phyloP scores from a whole-genome alignment of 2,888 invertebrate genomes.

The Drosophila vallismaia region DNA sequence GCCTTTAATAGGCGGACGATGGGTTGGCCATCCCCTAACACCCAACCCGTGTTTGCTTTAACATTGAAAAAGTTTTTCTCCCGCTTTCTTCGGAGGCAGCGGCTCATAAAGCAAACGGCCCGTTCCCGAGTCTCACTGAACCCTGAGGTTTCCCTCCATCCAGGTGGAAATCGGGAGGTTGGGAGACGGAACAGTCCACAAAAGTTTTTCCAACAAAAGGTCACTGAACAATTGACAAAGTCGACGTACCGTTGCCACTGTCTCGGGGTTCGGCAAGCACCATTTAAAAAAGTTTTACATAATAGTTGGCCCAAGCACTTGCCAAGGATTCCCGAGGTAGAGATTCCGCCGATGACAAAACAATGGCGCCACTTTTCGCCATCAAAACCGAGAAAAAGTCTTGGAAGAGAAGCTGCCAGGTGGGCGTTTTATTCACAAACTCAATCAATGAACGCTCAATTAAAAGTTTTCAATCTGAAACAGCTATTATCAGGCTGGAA shows the following conservation, averaged over 20 bases:
- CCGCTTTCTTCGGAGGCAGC: constrained; percentile 29
- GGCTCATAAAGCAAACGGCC: constrained; percentile 37
- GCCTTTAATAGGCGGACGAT: constrained; percentile 44
- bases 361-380: constrained; percentile 2
- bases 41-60: constrained; percentile 58
- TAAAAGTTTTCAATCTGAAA: constrained; percentile 25
- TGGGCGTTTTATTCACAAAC: constrained; percentile 12
- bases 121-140: constrained; percentile 14
- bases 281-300: constrained; percentile 61
- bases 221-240: constrained; percentile 66
- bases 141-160: constrained; percentile 18
- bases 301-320: constrained; percentile 54
- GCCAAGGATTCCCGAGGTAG: constrained; percentile 37
- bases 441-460: constrained; percentile 40
- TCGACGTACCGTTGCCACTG: constrained; percentile 31
- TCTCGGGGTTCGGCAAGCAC: constrained; percentile 40
- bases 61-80: constrained; percentile 65
- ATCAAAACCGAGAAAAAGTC: background rate
- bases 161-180: constrained; percentile 30
- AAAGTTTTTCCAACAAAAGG: constrained; percentile 59
- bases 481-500: background rate
- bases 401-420: background rate
- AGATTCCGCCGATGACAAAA: constrained; percentile 10
- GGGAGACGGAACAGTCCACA: constrained; percentile 13
- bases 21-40: too few relatives aligned